A percentile compares a stretch with the other conserved stretches of the same genome.
Evolutionary conservation across 2,797 vertebrate species (phyloP).

Genomic region (Lerista edwardsae): DNA sequence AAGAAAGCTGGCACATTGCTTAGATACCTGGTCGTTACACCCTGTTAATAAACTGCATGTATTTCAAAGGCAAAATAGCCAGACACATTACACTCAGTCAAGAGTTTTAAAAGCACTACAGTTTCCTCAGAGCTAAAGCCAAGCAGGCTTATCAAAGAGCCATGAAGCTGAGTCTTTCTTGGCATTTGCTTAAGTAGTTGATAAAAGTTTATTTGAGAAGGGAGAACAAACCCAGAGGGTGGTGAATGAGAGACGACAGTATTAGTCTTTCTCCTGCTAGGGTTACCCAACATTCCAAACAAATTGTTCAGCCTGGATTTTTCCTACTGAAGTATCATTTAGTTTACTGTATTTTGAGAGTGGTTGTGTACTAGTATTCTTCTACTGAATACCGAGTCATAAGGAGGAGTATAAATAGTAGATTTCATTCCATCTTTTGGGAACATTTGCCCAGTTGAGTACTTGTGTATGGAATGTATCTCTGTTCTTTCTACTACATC

Average conservation of each 20-base stretch:
- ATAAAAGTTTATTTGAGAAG: slow-evolving; percentile 19
- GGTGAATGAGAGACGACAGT: not conserved
- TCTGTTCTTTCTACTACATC: not conserved
- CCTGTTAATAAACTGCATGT: not conserved
- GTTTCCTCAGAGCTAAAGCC: slow-evolving; percentile 49
- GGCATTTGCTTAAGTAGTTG: slow-evolving; percentile 46
- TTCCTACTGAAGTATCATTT: slow-evolving; percentile 48
- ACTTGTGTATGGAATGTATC: not conserved
- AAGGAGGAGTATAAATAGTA: not conserved
- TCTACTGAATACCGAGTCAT: not conserved
- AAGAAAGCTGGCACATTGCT: no score
- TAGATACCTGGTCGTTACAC: no score
- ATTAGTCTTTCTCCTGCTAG: slow-evolving; percentile 32
- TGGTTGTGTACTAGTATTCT: not conserved
- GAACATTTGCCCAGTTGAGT: not conserved
- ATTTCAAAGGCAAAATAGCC: not conserved
- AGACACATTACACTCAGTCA: not conserved
- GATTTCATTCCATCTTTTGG: not conserved
- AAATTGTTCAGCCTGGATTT: slow-evolving; percentile 26
- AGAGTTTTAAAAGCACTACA: slow-evolving; percentile 27
- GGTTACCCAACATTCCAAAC: slow-evolving; percentile 40
- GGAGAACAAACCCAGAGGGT: not conserved
- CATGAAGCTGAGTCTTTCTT: fast-evolving
- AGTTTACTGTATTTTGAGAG: not conserved
- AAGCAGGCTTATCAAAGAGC: slow-evolving; percentile 46